phyloP scores from a whole-genome alignment of 2,888 invertebrate genomes.

The Bugula neritina region DNA sequence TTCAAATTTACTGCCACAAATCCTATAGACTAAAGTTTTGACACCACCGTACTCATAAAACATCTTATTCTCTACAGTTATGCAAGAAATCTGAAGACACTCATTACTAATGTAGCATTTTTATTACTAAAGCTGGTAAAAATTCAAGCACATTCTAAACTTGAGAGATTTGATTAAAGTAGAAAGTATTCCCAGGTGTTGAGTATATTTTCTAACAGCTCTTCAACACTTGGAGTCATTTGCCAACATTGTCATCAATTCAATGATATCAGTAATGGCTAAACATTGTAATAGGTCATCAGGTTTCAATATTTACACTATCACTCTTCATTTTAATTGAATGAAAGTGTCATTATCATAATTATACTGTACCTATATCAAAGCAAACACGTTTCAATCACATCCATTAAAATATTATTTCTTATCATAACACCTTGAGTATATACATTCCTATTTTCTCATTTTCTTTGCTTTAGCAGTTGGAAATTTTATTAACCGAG shows the following conservation, averaged over 20 bases:
- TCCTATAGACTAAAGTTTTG: no score
- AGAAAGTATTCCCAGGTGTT: not conserved
- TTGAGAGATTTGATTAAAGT: not conserved
- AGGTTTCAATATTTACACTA: not conserved
- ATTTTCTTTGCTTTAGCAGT: no score
- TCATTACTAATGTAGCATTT: not conserved
- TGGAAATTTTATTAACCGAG: no score
- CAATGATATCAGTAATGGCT: not conserved
- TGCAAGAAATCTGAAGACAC: not conserved
- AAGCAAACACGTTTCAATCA: not conserved
- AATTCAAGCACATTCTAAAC: not conserved
- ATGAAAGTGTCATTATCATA: not conserved
- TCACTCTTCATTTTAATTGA: not conserved
- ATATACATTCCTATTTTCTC: no score
- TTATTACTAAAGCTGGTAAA: not conserved
- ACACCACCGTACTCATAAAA: no score
- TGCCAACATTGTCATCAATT: not conserved
- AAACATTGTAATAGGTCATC: not conserved
- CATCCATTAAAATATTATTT: not conserved
- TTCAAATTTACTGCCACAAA: no score
- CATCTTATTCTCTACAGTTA: not conserved
- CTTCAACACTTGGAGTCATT: not conserved
- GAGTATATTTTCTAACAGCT: not conserved
- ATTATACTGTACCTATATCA: not conserved
- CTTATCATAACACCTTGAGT: no score